Conservation (phyloP, 1,140 invertebrate genomes). For the Bombus confusus region DNA sequence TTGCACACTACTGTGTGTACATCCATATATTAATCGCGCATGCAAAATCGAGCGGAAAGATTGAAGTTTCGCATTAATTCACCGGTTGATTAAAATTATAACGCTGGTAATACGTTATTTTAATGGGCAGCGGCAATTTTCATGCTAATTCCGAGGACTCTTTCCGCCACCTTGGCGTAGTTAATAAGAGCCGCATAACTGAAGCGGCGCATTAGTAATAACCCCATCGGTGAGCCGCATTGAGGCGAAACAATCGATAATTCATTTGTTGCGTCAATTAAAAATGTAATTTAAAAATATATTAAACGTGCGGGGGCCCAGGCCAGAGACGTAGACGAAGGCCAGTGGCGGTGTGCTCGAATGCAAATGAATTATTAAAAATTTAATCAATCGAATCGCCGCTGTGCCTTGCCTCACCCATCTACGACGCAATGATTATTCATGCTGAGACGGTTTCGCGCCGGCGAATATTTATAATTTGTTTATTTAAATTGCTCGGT, state of each 20-base stretch:
- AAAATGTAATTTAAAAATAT: constrained; percentile 81
- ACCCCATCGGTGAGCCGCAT: constrained; percentile 55
- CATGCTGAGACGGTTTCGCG: constrained; percentile 80
- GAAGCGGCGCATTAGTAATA: constrained; percentile 66
- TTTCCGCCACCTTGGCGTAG: constrained; percentile 48
- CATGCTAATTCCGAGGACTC: constrained; percentile 52
- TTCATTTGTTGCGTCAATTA: constrained; percentile 78
- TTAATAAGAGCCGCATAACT: constrained; percentile 51
- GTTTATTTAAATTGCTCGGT: constrained; percentile 81
- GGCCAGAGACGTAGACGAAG: constrained; percentile 33
- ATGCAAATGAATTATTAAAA: constrained; percentile 83
- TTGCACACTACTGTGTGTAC: not conserved
- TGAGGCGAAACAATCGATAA: constrained; percentile 74
- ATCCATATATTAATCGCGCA: not conserved
- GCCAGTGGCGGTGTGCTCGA: constrained; percentile 69
- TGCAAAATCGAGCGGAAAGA: not conserved
- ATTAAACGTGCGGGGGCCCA: constrained; percentile 67
- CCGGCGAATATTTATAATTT: constrained; percentile 82
- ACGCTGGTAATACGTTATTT: not conserved
- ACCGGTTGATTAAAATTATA: not conserved
- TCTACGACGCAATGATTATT: constrained; percentile 81
- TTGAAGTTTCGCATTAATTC: not conserved
- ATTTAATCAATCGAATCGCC: constrained; percentile 82
- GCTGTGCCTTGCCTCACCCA: constrained; percentile 74
- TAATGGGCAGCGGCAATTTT: constrained; percentile 43